phyloP scores from a whole-genome alignment of 2,113 vertebrate genomes.

The Heterocephalus glaber region DNA sequence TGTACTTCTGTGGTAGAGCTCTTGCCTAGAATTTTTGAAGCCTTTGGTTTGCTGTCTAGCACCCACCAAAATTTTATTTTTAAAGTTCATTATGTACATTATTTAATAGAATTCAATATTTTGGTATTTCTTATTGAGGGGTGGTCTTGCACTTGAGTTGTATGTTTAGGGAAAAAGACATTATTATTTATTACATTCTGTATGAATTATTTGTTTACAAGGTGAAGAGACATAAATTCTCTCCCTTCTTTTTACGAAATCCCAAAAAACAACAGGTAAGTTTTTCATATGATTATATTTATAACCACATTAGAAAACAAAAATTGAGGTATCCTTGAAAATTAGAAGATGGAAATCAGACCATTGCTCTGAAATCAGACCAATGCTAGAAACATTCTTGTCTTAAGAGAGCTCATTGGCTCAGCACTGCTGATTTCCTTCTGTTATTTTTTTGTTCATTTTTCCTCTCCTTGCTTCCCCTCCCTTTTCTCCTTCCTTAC shows the following conservation, averaged over 20 bases:
- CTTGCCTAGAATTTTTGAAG: not conserved
- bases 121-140: not conserved
- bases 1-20: not conserved
- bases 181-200: not conserved
- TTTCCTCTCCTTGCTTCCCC: too few relatives aligned
- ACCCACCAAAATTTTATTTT: not conserved
- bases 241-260: not conserved
- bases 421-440: not conserved
- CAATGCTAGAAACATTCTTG: not conserved
- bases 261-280: not conserved
- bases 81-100: not conserved
- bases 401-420: not conserved
- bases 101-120: constrained; percentile 23
- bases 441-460: not conserved
- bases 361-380: not conserved
- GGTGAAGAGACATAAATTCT: not conserved
- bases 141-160: not conserved
- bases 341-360: not conserved
- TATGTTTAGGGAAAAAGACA: not conserved
- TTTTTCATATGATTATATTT: not conserved
- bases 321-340: not conserved
- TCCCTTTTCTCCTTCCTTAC: not conserved
- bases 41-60: not conserved
- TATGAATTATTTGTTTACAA: constrained; percentile 16
- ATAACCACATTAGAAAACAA: not conserved